phyloP scores from a whole-genome alignment of 2,113 vertebrate genomes.

The Grallaria varia region DNA sequence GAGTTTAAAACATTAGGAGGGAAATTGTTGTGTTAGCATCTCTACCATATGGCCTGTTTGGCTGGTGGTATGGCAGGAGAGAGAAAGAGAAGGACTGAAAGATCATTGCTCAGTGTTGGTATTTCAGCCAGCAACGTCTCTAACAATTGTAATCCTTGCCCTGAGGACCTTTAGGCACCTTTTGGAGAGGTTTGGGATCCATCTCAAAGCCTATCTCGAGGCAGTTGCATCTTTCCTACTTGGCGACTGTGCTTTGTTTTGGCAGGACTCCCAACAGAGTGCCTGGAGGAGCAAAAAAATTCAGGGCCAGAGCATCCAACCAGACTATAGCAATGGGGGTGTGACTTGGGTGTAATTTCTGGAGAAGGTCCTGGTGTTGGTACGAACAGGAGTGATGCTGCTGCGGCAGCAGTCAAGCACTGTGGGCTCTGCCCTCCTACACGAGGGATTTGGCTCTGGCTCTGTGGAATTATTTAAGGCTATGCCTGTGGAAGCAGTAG shows the following conservation, averaged over 20 bases:
- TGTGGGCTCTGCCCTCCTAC: not conserved
- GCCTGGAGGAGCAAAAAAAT: not conserved
- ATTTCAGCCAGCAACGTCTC: not conserved
- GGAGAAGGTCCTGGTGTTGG: not conserved
- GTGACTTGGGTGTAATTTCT: accelerated
- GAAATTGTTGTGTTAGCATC: not conserved
- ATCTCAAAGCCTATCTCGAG: not conserved
- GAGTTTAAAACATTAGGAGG: not conserved
- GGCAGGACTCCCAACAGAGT: not conserved
- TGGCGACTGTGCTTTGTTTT: accelerated
- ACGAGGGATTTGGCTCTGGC: not conserved
- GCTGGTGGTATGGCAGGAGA: not conserved
- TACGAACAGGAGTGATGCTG: not conserved
- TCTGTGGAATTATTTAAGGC: not conserved
- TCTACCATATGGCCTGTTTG: not conserved
- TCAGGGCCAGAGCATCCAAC: not conserved
- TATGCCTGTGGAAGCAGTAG: not conserved
- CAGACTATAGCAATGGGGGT: not conserved
- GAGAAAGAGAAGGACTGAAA: not conserved
- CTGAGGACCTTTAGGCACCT: not conserved
- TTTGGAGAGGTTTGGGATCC: not conserved
- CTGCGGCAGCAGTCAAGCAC: not conserved
- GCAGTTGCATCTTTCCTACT: not conserved
- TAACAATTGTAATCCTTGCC: not conserved
- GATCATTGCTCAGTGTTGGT: not conserved